phyloP scores from a whole-genome alignment of 2,888 invertebrate species.

The Nymphalis c-album region DNA sequence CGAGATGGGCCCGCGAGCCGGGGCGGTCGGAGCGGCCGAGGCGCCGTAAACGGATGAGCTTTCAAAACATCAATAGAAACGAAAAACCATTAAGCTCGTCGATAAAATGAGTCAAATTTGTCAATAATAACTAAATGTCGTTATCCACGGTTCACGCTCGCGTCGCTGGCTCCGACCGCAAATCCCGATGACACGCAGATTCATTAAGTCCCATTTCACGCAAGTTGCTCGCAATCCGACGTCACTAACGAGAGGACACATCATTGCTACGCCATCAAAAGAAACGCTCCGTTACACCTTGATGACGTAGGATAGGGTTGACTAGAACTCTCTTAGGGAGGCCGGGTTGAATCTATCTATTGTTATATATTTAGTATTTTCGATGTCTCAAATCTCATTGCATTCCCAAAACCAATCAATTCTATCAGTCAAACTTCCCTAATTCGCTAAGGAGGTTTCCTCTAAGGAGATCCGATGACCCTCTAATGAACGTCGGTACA shows the following conservation, averaged over 20 bases:
- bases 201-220: conserved; percentile 47
- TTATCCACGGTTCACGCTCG: not conserved
- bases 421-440: conserved; percentile 19
- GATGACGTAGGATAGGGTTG: conserved; percentile 38
- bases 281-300: conserved; percentile 24
- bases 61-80: conserved; percentile 24
- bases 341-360: conserved; percentile 56
- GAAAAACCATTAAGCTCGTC: conserved; percentile 30
- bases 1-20: conserved; percentile 23
- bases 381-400: conserved; percentile 64
- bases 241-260: conserved; percentile 56
- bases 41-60: not conserved
- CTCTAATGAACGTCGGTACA: conserved; percentile 51
- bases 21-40: conserved; percentile 29
- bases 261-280: conserved; percentile 40
- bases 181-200: conserved; percentile 46
- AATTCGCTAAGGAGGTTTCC: conserved; percentile 26
- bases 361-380: conserved; percentile 43
- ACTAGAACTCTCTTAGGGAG: conserved; percentile 56
- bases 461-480: conserved; percentile 45
- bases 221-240: conserved; percentile 57
- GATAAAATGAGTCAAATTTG: conserved; percentile 22
- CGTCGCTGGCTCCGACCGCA: conserved; percentile 40
- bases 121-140: conserved; percentile 14
- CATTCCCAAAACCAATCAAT: conserved; percentile 48